phyloP scores from a whole-genome alignment of 2,113 vertebrate species.

The Tachuris rubrigastra region DNA sequence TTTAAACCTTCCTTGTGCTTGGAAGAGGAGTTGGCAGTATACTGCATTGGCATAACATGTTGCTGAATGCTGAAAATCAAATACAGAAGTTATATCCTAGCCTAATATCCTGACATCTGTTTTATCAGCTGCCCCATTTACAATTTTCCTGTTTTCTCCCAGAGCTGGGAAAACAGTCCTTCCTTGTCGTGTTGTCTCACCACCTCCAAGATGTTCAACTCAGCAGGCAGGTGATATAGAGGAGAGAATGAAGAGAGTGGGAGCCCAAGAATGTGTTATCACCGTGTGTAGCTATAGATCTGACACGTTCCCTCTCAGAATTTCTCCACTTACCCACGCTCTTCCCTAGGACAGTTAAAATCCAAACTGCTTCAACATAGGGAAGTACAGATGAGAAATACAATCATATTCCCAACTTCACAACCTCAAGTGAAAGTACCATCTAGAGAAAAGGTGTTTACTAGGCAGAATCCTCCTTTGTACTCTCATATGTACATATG shows the following conservation, averaged over 20 bases:
- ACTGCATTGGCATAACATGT: background rate
- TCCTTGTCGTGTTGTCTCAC: background rate
- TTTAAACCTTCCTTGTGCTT: background rate
- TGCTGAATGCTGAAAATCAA: background rate
- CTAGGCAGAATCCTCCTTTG: background rate
- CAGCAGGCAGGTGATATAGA: slow-evolving; percentile 34
- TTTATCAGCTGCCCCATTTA: background rate
- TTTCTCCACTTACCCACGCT: slow-evolving; percentile 9
- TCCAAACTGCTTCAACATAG: background rate
- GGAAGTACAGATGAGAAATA: background rate
- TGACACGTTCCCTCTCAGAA: background rate
- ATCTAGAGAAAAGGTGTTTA: background rate
- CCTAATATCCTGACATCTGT: background rate
- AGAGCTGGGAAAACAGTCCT: background rate
- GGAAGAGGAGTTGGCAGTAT: background rate
- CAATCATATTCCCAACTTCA: background rate
- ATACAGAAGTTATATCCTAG: background rate
- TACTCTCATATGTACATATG: background rate
- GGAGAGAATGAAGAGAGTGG: slow-evolving; percentile 5
- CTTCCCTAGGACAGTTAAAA: background rate
- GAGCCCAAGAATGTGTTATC: slow-evolving; percentile 27
- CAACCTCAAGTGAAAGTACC: background rate
- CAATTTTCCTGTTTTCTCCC: background rate
- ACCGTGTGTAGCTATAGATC: background rate
- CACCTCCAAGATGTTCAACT: slow-evolving; percentile 14